Evolutionary conservation across 2,113 vertebrate genomes (phyloP).

Genomic region (Atherinomorus stipes): DNA sequence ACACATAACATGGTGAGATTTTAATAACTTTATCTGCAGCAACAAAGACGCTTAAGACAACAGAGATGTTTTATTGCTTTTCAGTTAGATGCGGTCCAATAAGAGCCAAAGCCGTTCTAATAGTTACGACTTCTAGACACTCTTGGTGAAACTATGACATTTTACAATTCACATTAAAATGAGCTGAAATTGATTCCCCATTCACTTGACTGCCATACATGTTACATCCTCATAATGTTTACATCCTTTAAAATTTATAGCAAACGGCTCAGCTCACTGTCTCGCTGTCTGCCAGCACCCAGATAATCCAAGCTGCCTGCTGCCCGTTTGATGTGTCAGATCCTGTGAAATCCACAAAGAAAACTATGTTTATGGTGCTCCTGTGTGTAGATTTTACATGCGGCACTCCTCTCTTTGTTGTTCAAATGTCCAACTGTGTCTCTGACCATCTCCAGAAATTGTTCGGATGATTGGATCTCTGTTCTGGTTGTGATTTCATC

Average conservation of each 20-base stretch:
- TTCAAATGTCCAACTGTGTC: slow-evolving; percentile 19
- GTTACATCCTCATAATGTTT: slow-evolving; percentile 48
- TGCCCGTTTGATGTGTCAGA: slow-evolving; percentile 43
- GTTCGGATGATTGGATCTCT: slow-evolving; percentile 14
- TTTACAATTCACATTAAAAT: slow-evolving; percentile 31
- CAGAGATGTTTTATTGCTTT: slow-evolving; percentile 25
- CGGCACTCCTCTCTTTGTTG: slow-evolving; percentile 11
- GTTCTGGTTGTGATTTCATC: background rate
- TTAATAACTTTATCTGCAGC: background rate
- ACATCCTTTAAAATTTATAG: slow-evolving; percentile 46
- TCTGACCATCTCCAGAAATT: slow-evolving; percentile 20
- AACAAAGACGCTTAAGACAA: background rate
- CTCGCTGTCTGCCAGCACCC: slow-evolving; percentile 20
- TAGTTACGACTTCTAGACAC: slow-evolving; percentile 14
- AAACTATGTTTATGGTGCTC: slow-evolving; percentile 6
- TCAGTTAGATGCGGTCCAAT: slow-evolving; percentile 17
- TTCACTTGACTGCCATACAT: slow-evolving; percentile 31
- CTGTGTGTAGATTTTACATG: slow-evolving; percentile 30
- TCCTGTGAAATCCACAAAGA: slow-evolving; percentile 30
- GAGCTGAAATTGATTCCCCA: slow-evolving; percentile 24
- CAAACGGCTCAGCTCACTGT: slow-evolving; percentile 37
- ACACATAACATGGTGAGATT: background rate
- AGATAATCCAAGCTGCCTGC: slow-evolving; percentile 20
- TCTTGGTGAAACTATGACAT: slow-evolving; percentile 21
- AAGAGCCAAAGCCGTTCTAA: slow-evolving; percentile 12